phyloP scores from a whole-genome alignment of 2,888 invertebrate species.

The Liposcelis brunnea region DNA sequence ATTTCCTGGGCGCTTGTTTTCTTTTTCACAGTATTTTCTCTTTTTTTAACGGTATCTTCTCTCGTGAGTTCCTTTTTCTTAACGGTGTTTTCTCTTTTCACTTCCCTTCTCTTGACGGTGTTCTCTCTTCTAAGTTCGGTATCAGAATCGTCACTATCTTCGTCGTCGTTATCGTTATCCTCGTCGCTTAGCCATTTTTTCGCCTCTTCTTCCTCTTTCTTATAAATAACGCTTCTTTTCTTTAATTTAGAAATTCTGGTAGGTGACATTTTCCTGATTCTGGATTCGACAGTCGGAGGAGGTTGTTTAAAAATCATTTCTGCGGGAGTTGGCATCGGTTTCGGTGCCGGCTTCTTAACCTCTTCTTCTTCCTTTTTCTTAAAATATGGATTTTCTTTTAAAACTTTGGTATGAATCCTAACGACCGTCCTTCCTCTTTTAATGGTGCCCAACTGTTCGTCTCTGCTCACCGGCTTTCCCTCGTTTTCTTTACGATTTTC shows the following conservation, averaged over 20 bases:
- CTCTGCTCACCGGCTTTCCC: slow-evolving; percentile 10
- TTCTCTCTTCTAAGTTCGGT: background rate
- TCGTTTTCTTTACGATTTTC: slow-evolving; percentile 14
- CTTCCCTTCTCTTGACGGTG: background rate
- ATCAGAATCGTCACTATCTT: background rate
- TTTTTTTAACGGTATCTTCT: background rate
- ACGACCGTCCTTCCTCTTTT: slow-evolving; percentile 57
- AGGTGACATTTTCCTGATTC: slow-evolving; percentile 28
- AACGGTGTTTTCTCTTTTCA: background rate
- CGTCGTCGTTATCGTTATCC: background rate
- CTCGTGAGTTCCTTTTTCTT: background rate
- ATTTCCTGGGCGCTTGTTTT: background rate
- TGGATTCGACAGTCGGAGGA: background rate
- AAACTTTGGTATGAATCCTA: slow-evolving; percentile 42
- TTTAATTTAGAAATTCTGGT: slow-evolving; percentile 25
- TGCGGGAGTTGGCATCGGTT: background rate
- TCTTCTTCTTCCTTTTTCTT: slow-evolving; percentile 22
- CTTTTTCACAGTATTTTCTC: background rate
- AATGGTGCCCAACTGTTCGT: slow-evolving; percentile 32
- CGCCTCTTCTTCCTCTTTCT: slow-evolving; percentile 19
- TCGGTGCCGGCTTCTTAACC: slow-evolving; percentile 34
- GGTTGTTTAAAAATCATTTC: background rate
- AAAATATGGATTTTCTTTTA: slow-evolving; percentile 26
- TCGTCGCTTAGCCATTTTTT: background rate
- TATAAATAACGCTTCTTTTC: slow-evolving; percentile 10